Evolutionary conservation across 2,797 vertebrate species (phyloP), one percentile per base, ranked within the genome.

Genomic region (Catamblyrhynchus diadema): DNA sequence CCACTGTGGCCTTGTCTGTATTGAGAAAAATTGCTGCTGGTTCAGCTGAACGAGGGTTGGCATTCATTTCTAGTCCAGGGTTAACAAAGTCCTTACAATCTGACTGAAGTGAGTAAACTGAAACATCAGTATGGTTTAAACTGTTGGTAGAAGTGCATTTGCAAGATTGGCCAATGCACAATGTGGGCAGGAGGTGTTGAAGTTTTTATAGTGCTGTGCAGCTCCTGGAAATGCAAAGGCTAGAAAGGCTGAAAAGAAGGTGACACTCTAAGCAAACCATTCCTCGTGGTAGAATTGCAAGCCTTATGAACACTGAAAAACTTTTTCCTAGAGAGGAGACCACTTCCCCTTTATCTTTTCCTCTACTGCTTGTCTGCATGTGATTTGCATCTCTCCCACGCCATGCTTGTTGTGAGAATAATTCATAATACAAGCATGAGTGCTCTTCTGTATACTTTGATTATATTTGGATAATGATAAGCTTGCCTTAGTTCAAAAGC

Each of bases 21-120:
- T 64, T 83, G 77, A 93, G 79, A 81, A 88, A 94, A 95, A 86
- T 77, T 92, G 71, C 90, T 89, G 57, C 88, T 86, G 53, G 44
- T 86, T 95, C 73, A 82, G 93, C 77, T 82, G 80, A 88, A 81
- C 21, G 11, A 32, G 28, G 23, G 20, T 35, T 92, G 51, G 44
- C 53, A 56, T 80, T 94, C 37, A 39, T 77, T 94, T 86, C 83
- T 57, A 85, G 72, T 19, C 61, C 48, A 66, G 80, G 25, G 67
- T 93, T 86, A 92, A 77, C 47, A 15, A 86, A 90, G 70, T 67
- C 84, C 59, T 92, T 54, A 32, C 0, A 8, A 39, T 78, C 61
- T 85, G 64, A 69, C 77, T 81, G 78, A 88, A 90, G 67, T 30
- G 61, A 87, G 72, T 93, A 78, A 92, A 80, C 67, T 79, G 85